Conservation (phyloP, 2,797 vertebrate species). For the Setipinna tenuifilis region DNA sequence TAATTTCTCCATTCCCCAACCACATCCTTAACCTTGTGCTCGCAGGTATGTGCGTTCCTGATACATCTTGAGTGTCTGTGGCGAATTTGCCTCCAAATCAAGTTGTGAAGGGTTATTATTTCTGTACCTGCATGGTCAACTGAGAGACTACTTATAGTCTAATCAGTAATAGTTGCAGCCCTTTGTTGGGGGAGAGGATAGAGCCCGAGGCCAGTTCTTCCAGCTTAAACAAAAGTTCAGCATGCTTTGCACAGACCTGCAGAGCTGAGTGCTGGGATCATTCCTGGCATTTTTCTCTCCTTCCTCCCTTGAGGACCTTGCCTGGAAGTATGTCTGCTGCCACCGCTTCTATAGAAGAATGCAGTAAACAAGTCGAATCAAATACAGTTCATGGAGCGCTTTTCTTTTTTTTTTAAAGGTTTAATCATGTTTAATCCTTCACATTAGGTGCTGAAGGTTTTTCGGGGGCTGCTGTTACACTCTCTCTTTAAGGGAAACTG, state of each 20-base stretch:
- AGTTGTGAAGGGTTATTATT: background rate
- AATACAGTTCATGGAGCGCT: background rate
- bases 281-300: conserved; percentile 75
- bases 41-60: background rate
- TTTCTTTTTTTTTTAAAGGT: background rate
- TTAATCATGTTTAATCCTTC: background rate
- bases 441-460: background rate
- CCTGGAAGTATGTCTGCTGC: conserved; percentile 59
- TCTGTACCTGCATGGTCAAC: conserved; percentile 5
- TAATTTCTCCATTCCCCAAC: background rate
- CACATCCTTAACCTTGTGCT: background rate
- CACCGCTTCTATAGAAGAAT: conserved; percentile 49
- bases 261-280: conserved; percentile 69
- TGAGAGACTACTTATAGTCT: conserved; percentile 5
- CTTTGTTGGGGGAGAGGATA: conserved; percentile 45
- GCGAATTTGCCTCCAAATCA: background rate
- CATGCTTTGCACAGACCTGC: conserved; percentile 79
- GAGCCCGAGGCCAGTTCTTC: conserved; percentile 67
- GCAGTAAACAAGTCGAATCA: conserved; percentile 41
- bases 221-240: conserved; percentile 72
- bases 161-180: conserved; percentile 33
- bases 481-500: background rate
- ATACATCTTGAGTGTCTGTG: background rate
- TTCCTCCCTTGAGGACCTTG: conserved; percentile 60
- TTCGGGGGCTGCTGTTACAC: background rate